Conservation (phyloP, 2,113 vertebrate genomes). For the Rhinolophus ferrumequinum region DNA sequence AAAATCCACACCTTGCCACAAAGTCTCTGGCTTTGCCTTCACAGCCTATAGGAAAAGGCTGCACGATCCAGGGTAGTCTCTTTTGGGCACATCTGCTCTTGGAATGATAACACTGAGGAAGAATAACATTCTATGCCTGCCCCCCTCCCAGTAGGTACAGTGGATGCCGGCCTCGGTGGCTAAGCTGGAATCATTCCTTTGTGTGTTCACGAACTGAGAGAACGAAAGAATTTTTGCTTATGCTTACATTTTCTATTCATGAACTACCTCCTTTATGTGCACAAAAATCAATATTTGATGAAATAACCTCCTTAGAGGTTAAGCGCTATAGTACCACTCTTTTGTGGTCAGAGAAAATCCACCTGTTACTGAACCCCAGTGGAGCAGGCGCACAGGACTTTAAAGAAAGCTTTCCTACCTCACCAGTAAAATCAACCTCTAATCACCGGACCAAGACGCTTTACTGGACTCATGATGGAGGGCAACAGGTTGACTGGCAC, state of each 20-base stretch:
- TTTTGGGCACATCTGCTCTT: neutral
- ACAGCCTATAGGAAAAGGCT: neutral
- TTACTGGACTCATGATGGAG: neutral
- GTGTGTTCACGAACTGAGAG: constrained; percentile 1
- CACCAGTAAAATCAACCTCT: neutral
- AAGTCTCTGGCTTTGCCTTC: neutral
- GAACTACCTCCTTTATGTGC: constrained; percentile 55
- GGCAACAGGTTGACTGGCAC: neutral
- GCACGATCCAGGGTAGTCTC: neutral
- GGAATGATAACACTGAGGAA: neutral
- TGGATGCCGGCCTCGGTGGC: neutral
- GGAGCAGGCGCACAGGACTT: neutral
- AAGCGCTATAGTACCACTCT: neutral
- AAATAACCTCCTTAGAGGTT: constrained; percentile 68
- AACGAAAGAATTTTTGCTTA: constrained; percentile 28
- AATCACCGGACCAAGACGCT: neutral
- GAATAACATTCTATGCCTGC: neutral
- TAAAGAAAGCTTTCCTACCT: neutral
- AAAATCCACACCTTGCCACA: neutral
- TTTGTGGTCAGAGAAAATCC: constrained; percentile 36
- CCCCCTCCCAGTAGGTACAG: neutral
- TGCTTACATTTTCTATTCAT: constrained; percentile 68
- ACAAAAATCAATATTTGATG: constrained; percentile 74
- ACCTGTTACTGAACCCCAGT: neutral
- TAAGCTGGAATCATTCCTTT: constrained; percentile 27